These are phyloP conservation scores for Gymnarchus niloticus DNA, from an alignment of 2,113 vertebrate genomes.

Conservation along the genomic window DNA sequence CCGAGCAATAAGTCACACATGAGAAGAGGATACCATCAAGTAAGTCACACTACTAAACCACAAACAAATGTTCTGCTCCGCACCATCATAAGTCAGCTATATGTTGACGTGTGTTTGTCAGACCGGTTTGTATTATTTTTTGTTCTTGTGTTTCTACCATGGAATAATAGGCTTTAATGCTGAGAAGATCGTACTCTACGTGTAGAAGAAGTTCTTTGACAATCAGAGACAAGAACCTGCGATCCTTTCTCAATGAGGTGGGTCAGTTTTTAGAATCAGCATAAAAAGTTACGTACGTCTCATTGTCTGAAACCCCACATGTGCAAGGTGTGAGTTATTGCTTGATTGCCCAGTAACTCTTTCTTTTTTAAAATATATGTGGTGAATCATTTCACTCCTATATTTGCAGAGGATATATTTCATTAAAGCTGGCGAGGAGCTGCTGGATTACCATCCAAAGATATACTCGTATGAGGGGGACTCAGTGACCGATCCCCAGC, in stretches of 20 bases:
- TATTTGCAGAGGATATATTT: constrained; percentile 27
- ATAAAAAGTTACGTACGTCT: neutral
- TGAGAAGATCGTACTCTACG: neutral
- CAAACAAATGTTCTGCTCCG: neutral
- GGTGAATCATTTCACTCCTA: neutral
- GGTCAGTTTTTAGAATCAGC: neutral
- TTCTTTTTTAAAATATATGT: neutral
- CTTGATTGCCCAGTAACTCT: too few relatives aligned
- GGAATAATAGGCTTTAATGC: neutral
- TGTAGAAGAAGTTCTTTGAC: neutral
- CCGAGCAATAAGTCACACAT: neutral
- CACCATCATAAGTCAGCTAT: neutral
- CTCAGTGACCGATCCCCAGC: neutral
- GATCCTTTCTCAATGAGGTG: constrained; percentile 11
- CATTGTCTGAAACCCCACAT: too few relatives aligned
- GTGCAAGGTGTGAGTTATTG: neutral
- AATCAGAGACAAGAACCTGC: neutral
- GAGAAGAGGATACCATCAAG: neutral
- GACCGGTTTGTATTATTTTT: constrained; percentile 5
- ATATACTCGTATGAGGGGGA: constrained; percentile 49
- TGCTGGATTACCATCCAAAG: constrained; percentile 38
- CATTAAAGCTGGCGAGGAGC: constrained; percentile 27
- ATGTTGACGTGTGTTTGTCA: neutral
- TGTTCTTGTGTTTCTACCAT: neutral
- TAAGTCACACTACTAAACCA: neutral